A percentile compares a stretch with the other conserved stretches of the same genome.
phyloP scores from a whole-genome alignment of 92 coral and sea anemone species.

The Heteractis magnifica region DNA sequence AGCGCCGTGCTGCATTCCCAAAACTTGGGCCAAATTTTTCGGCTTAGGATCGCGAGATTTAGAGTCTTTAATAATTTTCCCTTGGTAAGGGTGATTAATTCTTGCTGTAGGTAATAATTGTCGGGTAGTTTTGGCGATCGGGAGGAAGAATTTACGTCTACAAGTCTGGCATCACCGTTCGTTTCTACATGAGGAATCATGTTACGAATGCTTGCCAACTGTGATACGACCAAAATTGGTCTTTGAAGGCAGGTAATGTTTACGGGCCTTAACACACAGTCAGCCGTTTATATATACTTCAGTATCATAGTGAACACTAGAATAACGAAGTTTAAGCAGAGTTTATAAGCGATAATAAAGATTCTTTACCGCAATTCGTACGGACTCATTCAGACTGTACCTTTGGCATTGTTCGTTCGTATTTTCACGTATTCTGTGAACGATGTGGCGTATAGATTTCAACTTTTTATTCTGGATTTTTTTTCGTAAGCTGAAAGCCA shows the following conservation, averaged over 20 bases:
- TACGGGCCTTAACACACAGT: constrained; percentile 7
- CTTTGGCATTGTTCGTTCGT: background rate
- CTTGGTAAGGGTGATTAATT: background rate
- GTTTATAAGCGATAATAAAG: background rate
- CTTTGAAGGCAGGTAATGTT: constrained; percentile 13
- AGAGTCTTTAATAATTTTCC: constrained; percentile 25
- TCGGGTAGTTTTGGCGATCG: background rate
- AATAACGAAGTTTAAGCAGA: background rate
- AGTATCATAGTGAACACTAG: background rate
- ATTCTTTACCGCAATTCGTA: background rate
- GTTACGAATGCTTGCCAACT: constrained; percentile 16
- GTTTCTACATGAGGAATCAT: constrained; percentile 2
- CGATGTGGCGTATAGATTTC: background rate
- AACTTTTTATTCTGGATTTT: background rate
- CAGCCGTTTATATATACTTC: background rate
- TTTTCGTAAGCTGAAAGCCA: background rate
- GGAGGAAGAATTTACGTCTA: constrained; percentile 15
- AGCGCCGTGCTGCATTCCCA: constrained; percentile 23
- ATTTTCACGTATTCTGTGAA: constrained; percentile 2
- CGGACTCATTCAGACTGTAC: background rate
- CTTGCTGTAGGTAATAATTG: background rate
- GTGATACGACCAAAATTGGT: constrained; percentile 11
- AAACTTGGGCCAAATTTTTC: constrained; percentile 15
- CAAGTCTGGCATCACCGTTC: background rate
- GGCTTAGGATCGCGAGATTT: constrained; percentile 6